phyloP scores from a whole-genome alignment of 2,888 invertebrate genomes.

The Drosophila antonietae region DNA sequence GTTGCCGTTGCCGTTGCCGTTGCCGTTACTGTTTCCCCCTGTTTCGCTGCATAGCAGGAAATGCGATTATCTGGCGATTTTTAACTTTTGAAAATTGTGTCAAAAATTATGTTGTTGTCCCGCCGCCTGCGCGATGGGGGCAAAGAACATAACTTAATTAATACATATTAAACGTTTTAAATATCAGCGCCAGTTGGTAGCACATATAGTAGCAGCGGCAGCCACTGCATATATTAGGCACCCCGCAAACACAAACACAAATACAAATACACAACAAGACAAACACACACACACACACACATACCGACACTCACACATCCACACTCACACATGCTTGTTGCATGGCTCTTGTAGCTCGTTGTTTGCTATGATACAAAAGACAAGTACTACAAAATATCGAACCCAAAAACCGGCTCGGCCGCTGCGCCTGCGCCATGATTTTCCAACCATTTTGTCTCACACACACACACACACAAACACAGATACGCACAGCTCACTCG shows the following conservation, averaged over 20 bases:
- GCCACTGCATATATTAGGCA: slow-evolving; percentile 54
- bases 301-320: not conserved
- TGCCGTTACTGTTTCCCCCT: slow-evolving; percentile 9
- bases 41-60: slow-evolving; percentile 25
- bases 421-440: slow-evolving; percentile 73
- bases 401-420: slow-evolving; percentile 53
- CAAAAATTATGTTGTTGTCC: slow-evolving; percentile 76
- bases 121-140: slow-evolving; percentile 15
- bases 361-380: slow-evolving; percentile 47
- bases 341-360: slow-evolving; percentile 19
- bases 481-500: not conserved
- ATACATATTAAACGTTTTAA: slow-evolving; percentile 58
- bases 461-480: slow-evolving; percentile 34
- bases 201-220: slow-evolving; percentile 45
- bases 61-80: slow-evolving; percentile 65
- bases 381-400: slow-evolving; percentile 51
- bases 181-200: slow-evolving; percentile 49
- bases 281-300: slow-evolving; percentile 4
- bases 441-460: slow-evolving; percentile 75
- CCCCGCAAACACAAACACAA: slow-evolving; percentile 27
- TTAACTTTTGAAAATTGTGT: slow-evolving; percentile 71
- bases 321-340: slow-evolving; percentile 1
- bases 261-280: not conserved
- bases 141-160: slow-evolving; percentile 68
- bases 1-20: slow-evolving; percentile 12